phyloP scores from a whole-genome alignment of 1,140 invertebrate genomes.

The Melitaea cinxia region DNA sequence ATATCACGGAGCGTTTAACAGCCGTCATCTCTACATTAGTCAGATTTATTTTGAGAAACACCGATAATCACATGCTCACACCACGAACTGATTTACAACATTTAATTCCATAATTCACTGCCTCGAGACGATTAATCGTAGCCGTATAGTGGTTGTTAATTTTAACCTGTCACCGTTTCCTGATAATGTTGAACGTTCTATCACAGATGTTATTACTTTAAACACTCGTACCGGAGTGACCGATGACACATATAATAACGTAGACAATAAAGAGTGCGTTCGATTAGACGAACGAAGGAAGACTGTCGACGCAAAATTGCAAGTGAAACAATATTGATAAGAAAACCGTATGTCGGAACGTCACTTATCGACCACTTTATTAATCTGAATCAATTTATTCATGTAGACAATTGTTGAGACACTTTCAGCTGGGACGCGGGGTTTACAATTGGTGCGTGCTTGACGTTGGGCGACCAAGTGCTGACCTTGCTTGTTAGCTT shows the following conservation, averaged over 20 bases:
- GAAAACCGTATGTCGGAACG: slow-evolving; percentile 42
- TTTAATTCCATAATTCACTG: slow-evolving; percentile 23
- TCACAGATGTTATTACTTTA: background rate
- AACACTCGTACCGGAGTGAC: background rate
- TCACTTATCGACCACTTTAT: slow-evolving; percentile 70
- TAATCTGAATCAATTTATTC: slow-evolving; percentile 76
- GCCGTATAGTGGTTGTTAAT: background rate
- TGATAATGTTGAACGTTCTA: slow-evolving; percentile 2
- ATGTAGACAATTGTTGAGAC: slow-evolving; percentile 61
- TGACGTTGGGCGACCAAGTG: background rate
- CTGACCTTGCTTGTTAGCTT: slow-evolving; percentile 4
- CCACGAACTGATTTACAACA: slow-evolving; percentile 8
- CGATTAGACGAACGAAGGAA: slow-evolving; percentile 43
- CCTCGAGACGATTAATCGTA: background rate
- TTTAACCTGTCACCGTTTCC: slow-evolving; percentile 3
- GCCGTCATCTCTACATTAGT: slow-evolving; percentile 66
- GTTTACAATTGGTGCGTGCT: slow-evolving; percentile 10
- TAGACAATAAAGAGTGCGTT: slow-evolving; percentile 33
- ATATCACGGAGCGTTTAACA: slow-evolving; percentile 41
- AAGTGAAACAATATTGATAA: slow-evolving; percentile 72
- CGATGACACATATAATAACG: slow-evolving; percentile 23
- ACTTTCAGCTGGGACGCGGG: slow-evolving; percentile 17
- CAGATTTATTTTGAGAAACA: slow-evolving; percentile 35
- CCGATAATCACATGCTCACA: slow-evolving; percentile 29
- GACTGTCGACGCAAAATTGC: slow-evolving; percentile 56